phyloP scores from a whole-genome alignment of 2,888 invertebrate species.

The Lithophane leautieri region DNA sequence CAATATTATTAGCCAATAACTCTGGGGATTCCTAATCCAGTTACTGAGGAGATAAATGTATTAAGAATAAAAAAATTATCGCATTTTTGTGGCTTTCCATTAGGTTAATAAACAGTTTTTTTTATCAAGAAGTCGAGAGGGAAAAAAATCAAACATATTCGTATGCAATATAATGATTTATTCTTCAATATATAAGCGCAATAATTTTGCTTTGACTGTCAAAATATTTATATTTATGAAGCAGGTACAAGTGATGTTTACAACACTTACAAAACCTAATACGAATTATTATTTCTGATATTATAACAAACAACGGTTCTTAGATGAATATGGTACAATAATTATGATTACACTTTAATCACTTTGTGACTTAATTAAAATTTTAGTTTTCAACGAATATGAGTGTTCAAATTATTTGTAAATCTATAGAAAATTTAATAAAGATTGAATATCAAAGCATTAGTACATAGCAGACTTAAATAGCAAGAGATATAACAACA shows the following conservation, averaged over 20 bases:
- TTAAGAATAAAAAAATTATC: neutral
- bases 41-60: neutral
- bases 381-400: slow-evolving; percentile 63
- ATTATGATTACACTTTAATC: slow-evolving; percentile 66
- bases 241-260: slow-evolving; percentile 90
- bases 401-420: slow-evolving; percentile 70
- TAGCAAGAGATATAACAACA: slow-evolving; percentile 72
- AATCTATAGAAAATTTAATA: slow-evolving; percentile 68
- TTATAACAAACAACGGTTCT: slow-evolving; percentile 65
- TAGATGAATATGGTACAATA: slow-evolving; percentile 58
- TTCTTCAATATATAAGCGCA: slow-evolving; percentile 89
- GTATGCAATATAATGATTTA: slow-evolving; percentile 89
- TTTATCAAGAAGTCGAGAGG: neutral
- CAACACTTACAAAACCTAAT: slow-evolving; percentile 85
- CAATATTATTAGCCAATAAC: neutral
- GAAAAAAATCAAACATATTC: slow-evolving; percentile 72
- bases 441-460: slow-evolving; percentile 76
- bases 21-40: neutral
- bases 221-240: slow-evolving; percentile 88
- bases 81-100: neutral
- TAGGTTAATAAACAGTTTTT: neutral
- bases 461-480: slow-evolving; percentile 70
- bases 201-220: slow-evolving; percentile 90
- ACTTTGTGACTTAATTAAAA: slow-evolving; percentile 75
- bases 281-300: slow-evolving; percentile 68